Evolutionary conservation across 2,888 invertebrate species (phyloP).

Genomic region (Sesamia inferens): DNA sequence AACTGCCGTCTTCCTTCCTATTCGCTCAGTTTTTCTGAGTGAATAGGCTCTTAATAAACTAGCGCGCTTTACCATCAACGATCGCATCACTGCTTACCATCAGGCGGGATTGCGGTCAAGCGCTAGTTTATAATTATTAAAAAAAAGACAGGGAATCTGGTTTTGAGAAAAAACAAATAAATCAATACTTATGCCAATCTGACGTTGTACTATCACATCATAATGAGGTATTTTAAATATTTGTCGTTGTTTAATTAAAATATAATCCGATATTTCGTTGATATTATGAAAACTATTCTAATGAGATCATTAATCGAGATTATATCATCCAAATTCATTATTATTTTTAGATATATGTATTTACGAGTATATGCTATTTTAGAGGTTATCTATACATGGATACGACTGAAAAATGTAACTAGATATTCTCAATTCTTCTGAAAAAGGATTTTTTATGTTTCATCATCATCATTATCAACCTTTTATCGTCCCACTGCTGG

Average conservation of each 20-base stretch:
- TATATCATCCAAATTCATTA: constrained; percentile 20
- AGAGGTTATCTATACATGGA: constrained; percentile 28
- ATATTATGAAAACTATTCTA: constrained; percentile 19
- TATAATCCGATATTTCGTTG: constrained; percentile 8
- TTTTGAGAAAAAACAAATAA: not conserved
- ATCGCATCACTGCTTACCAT: no score
- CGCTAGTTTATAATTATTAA: no score
- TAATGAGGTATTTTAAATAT: not conserved
- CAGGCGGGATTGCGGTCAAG: no score
- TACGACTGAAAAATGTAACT: constrained; percentile 2
- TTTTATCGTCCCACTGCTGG: no score
- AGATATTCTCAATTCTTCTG: not conserved
- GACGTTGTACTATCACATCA: not conserved
- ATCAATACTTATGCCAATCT: not conserved
- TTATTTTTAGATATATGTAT: constrained; percentile 5
- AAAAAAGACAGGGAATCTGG: not conserved
- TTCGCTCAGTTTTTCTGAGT: no score
- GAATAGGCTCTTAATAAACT: no score
- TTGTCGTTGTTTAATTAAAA: constrained; percentile 19
- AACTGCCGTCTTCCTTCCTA: no score
- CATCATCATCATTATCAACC: no score
- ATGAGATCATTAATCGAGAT: constrained; percentile 40
- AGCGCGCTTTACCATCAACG: no score
- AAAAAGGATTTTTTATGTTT: no score
- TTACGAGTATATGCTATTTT: not conserved